These are phyloP conservation scores for Misgurnus mizolepis DNA, from an alignment of 2,113 vertebrate species.

Conservation along the genomic window DNA sequence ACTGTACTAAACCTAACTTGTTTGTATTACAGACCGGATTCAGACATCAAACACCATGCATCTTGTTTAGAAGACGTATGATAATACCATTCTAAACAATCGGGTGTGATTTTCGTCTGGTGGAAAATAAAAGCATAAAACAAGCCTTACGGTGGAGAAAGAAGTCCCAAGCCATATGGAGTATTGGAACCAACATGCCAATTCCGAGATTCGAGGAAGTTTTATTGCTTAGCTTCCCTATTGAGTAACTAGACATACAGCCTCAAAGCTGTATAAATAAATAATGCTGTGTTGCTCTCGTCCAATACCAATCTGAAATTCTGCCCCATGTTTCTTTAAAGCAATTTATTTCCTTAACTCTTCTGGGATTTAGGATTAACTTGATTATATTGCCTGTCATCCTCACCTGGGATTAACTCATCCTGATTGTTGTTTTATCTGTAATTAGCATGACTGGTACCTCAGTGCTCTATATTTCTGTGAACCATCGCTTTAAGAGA, in stretches of 20 bases:
- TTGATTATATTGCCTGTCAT: constrained; percentile 49
- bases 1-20: too few species aligned
- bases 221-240: too few species aligned
- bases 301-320: constrained; percentile 36
- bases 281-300: constrained; percentile 27
- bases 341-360: constrained; percentile 22
- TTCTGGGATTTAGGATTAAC: constrained; percentile 39
- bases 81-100: too few species aligned
- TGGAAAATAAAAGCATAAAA: too few species aligned
- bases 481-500: constrained; percentile 57
- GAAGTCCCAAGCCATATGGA: too few species aligned
- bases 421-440: constrained; percentile 60
- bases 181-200: too few species aligned
- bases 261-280: constrained; percentile 58
- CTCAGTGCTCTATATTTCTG: constrained; percentile 58
- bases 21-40: too few species aligned
- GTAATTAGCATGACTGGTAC: constrained; percentile 63
- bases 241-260: constrained; percentile 2
- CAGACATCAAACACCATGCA: too few species aligned
- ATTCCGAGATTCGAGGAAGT: too few species aligned
- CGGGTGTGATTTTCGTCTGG: too few species aligned
- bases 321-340: constrained; percentile 25
- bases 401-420: constrained; percentile 60
- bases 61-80: too few species aligned
- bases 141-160: too few species aligned